Conservation (phyloP, 2,113 vertebrate species). For the Microcebus lehilahytsara region DNA sequence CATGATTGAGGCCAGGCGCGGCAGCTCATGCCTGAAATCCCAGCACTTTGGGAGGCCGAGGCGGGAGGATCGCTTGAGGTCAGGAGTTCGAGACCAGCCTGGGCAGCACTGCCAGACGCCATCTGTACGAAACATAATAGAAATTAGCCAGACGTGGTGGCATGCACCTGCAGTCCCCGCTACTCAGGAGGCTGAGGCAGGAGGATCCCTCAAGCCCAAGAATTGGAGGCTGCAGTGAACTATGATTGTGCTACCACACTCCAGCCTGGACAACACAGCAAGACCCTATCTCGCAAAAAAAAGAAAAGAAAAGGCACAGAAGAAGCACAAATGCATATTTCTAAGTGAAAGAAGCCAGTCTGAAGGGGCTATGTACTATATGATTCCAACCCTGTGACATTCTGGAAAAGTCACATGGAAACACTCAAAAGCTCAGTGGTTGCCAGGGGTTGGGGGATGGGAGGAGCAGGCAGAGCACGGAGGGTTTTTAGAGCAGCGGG, state of each 20-base stretch:
- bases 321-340: too few relatives aligned
- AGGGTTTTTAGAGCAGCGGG: not conserved
- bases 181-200: not conserved
- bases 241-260: not conserved
- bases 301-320: too few relatives aligned
- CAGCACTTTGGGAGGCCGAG: not conserved
- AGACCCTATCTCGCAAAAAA: not conserved
- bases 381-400: not conserved
- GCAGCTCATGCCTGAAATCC: not conserved
- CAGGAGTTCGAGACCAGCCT: not conserved
- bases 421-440: not conserved
- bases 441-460: not conserved
- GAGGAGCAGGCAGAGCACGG: not conserved
- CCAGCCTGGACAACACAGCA: not conserved
- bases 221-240: not conserved
- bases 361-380: too few relatives aligned
- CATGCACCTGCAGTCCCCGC: not conserved
- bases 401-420: not conserved
- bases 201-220: not conserved
- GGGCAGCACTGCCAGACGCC: not conserved
- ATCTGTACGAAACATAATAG: not conserved
- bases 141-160: not conserved
- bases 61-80: not conserved
- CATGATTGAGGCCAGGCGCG: too few relatives aligned
- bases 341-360: too few relatives aligned